Conservation (phyloP, 2,113 vertebrate genomes). For the Zeus faber region DNA sequence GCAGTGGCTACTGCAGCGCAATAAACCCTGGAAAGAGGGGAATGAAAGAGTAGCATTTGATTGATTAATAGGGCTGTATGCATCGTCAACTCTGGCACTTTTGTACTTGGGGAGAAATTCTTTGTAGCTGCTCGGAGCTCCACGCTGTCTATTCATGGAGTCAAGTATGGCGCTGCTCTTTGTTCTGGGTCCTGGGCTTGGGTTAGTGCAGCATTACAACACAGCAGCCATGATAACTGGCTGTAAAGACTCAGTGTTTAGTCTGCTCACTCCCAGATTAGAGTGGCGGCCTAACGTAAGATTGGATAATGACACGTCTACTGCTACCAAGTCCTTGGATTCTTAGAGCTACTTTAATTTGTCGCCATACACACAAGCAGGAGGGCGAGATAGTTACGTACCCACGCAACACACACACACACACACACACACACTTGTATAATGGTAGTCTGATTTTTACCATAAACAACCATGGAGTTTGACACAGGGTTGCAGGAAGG, state of each 20-base stretch:
- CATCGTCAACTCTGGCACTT: too few species aligned
- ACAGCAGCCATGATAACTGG: constrained; percentile 35
- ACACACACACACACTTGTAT: constrained; percentile 3
- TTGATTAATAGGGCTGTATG: neutral
- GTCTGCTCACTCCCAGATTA: constrained; percentile 65
- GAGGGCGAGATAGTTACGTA: neutral
- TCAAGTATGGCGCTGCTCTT: constrained; percentile 46
- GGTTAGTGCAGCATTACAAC: constrained; percentile 49
- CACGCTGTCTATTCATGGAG: constrained; percentile 23
- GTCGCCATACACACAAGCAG: neutral
- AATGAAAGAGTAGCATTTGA: neutral
- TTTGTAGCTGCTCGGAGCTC: neutral
- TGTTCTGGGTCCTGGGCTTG: constrained; percentile 52
- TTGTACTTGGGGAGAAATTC: neutral
- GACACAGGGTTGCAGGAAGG: neutral
- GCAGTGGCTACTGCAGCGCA: neutral
- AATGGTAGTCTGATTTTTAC: too few species aligned
- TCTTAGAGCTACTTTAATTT: constrained; percentile 46
- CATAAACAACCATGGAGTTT: too few species aligned
- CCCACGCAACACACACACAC: constrained; percentile 18
- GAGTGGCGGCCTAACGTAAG: constrained; percentile 63
- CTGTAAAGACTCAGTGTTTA: constrained; percentile 64
- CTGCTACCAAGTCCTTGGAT: constrained; percentile 59
- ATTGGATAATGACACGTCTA: constrained; percentile 70
- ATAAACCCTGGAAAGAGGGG: neutral